Evolutionary conservation across 2,797 vertebrate species (phyloP), one percentile per base, ranked within the genome.

Genomic region (Syngnathus rostellatus): DNA sequence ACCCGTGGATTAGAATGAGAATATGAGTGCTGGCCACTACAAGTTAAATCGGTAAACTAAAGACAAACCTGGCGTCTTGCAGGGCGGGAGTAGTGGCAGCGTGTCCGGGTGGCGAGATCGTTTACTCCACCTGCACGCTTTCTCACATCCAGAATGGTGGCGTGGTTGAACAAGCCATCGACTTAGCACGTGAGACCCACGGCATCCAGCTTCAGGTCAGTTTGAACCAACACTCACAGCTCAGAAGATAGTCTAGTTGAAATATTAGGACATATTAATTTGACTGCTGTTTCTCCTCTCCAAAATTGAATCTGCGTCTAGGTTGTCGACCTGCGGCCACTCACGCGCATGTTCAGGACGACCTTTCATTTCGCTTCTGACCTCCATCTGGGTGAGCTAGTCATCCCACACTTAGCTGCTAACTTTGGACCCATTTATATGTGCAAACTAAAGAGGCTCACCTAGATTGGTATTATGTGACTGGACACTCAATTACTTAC

Each of bases 401-500:
- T 98, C 59, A 78, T 98, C 48, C 96, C 97, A 8, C 94, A 98
- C 81, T 88, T 99, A 65, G 85, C 89, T 0, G 93, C 95, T 69
- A 99, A 99, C 88, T 98, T 97, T 63, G 97, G 96, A 46, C 97
- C 97, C 14, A 91, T 92, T 85, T 99, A 95, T 82, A 90, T 98
- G 87, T 98, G 97, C 86, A 98, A 94, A 79, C 82, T 98, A 11
- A 72, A 62, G 39, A 89, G 93, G 43, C 46, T 90, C 37, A 84
- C 80, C 0, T 93, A 93, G 78, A 62, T 58, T 67, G 6, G 21
- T 23, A 55, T 55, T 55, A 25, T 55, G 23, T 55, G 53, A 21
- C 17, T 37, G 14, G 25, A 17, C 23, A 17, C 12, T 58, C 16
- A 37, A 17, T 51, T 2, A 10, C 9, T 55, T 55, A 55, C 31